Conservation (phyloP, 2,888 invertebrate genomes). For the Aphrophora alni region DNA sequence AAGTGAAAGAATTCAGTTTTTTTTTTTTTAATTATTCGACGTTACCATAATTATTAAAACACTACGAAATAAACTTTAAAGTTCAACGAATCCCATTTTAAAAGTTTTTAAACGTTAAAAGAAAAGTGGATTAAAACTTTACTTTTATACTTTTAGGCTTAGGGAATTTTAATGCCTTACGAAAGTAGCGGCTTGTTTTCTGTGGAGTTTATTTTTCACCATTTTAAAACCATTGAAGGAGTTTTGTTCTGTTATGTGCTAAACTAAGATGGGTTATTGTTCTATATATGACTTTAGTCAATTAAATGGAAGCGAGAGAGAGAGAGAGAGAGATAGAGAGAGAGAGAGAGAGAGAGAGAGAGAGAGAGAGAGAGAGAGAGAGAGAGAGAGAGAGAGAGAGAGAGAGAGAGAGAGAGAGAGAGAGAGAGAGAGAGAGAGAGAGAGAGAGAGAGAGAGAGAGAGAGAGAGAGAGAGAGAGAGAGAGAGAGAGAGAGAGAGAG, state of each 20-base stretch:
- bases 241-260: too few species aligned
- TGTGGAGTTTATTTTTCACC: background rate
- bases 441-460: conserved; percentile 53
- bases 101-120: background rate
- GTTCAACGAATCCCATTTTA: background rate
- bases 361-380: conserved; percentile 28
- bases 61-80: background rate
- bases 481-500: conserved; percentile 32
- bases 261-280: too few species aligned
- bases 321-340: too few species aligned
- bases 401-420: conserved; percentile 26
- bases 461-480: conserved; percentile 45
- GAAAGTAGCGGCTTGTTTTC: background rate
- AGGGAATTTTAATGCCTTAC: background rate
- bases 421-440: conserved; percentile 40
- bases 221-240: too few species aligned
- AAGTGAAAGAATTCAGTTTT: too few species aligned
- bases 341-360: conserved; percentile 28
- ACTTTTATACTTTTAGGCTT: conserved; percentile 2
- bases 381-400: too few species aligned
- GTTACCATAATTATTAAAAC: background rate
- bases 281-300: too few species aligned
- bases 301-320: background rate
- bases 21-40: too few species aligned
- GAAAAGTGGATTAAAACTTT: background rate